A percentile compares a stretch with the other conserved stretches of the same genome.
phyloP scores from a whole-genome alignment of 2,113 vertebrate species.

The Bostrychus sinensis region DNA sequence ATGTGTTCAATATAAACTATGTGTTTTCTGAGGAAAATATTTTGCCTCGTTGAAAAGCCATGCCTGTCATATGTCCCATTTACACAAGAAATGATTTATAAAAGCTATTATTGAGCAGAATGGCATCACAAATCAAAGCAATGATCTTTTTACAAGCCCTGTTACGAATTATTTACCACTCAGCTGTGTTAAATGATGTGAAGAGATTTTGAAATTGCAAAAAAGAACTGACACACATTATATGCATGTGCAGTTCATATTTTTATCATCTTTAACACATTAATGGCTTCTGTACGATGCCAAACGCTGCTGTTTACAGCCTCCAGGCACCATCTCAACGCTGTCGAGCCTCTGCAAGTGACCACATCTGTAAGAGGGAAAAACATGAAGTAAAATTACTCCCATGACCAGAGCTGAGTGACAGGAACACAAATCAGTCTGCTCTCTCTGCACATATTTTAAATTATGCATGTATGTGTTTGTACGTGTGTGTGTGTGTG shows the following conservation, averaged over 20 bases:
- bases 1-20: neutral
- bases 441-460: neutral
- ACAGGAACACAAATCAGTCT: conserved; percentile 3
- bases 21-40: too few relatives aligned
- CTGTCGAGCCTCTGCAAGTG: neutral
- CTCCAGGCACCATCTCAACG: neutral
- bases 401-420: neutral
- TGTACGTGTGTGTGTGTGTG: neutral
- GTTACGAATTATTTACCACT: neutral
- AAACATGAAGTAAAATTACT: conserved; percentile 5
- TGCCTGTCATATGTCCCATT: too few relatives aligned
- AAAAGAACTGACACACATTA: neutral
- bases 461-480: neutral
- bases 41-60: too few relatives aligned
- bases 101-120: too few relatives aligned
- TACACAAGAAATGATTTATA: too few relatives aligned
- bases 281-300: neutral
- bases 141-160: neutral
- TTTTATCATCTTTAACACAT: neutral
- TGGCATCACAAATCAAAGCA: neutral
- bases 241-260: neutral
- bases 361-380: neutral
- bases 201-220: neutral
- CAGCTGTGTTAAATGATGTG: neutral
- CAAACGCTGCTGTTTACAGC: neutral